Percentiles rank a stretch among this genome's conserved stretches.
Evolutionary conservation across 1,140 invertebrate genomes (phyloP).

Genomic region (Drosophila eugracilis): DNA sequence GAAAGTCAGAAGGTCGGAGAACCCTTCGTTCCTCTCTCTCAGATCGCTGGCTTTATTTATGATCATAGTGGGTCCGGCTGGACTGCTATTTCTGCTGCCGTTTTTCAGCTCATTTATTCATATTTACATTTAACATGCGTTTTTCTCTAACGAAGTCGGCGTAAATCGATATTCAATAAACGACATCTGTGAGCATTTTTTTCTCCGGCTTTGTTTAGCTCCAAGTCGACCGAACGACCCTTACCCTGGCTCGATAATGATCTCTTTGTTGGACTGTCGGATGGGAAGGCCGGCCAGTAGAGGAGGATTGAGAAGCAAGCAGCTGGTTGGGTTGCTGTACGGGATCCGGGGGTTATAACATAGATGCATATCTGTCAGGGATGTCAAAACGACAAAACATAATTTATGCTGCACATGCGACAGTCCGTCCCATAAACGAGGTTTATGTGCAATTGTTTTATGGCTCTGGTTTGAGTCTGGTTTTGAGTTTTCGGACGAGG

Average conservation of each 20-base stretch:
- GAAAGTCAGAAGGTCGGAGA: conserved; percentile 12
- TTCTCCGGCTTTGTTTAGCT: conserved; percentile 18
- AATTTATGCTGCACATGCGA: conserved; percentile 76
- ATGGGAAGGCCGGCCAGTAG: too few species aligned
- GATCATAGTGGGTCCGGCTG: conserved; percentile 22
- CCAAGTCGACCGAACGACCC: conserved; percentile 38
- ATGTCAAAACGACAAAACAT: conserved; percentile 75
- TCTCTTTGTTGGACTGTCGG: conserved; percentile 64
- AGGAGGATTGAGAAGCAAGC: conserved; percentile 22
- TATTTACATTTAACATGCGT: conserved; percentile 83
- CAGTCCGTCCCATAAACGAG: conserved; percentile 55
- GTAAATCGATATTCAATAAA: conserved; percentile 84
- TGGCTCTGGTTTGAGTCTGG: conserved; percentile 41
- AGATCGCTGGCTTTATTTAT: conserved; percentile 46
- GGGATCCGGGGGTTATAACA: conserved; percentile 40
- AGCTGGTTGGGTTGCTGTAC: conserved; percentile 36
- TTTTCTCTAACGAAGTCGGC: conserved; percentile 74
- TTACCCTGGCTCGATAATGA: conserved; percentile 67
- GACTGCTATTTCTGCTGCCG: conserved; percentile 24
- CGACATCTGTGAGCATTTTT: conserved; percentile 83
- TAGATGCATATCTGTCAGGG: conserved; percentile 76
- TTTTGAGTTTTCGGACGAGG: conserved; percentile 6
- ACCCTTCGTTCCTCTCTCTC: conserved; percentile 14
- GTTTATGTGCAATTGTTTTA: conserved; percentile 58
- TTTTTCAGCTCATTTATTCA: conserved; percentile 81